A percentile compares a stretch with the other conserved stretches of the same genome.
Evolutionary conservation across 2,888 invertebrate species (phyloP).

Genomic region (Timema cristinae): DNA sequence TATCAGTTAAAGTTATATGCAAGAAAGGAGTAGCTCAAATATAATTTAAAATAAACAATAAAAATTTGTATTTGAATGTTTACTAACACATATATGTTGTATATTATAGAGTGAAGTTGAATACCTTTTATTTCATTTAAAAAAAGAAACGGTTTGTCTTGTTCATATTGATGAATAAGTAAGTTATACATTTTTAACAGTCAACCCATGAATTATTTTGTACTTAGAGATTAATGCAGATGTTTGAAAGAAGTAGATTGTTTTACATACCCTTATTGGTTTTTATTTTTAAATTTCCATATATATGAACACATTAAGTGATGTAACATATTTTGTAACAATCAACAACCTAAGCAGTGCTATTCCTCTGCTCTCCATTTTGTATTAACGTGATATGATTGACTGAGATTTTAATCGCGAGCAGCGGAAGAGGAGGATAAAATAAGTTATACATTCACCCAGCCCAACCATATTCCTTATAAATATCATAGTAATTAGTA

Average conservation of each 20-base stretch:
- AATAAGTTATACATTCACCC: slow-evolving; percentile 19
- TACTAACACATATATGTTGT: too few species aligned
- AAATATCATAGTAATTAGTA: slow-evolving; percentile 21
- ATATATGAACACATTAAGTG: slow-evolving; percentile 26
- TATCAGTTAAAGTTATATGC: too few species aligned
- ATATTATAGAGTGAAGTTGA: too few species aligned
- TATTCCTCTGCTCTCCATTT: slow-evolving; percentile 13
- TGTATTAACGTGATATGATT: slow-evolving; percentile 27
- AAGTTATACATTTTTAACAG: too few species aligned
- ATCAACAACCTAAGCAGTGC: slow-evolving; percentile 8
- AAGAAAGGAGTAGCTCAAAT: too few species aligned
- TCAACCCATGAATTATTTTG: too few species aligned
- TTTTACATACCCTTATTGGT: neutral
- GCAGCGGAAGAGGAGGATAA: slow-evolving; percentile 15
- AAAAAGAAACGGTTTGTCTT: too few species aligned
- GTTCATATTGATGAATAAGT: too few species aligned
- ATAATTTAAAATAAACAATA: too few species aligned
- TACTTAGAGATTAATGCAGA: too few species aligned
- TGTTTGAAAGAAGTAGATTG: slow-evolving; percentile 11
- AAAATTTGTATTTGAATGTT: too few species aligned
- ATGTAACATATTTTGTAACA: slow-evolving; percentile 18
- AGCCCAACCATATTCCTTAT: slow-evolving; percentile 22
- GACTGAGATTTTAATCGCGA: slow-evolving; percentile 25
- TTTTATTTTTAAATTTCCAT: slow-evolving; percentile 10
- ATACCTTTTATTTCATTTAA: too few species aligned